Evolutionary conservation across 2,797 vertebrate species (phyloP).

Genomic region (Neopelma chrysocephalum): DNA sequence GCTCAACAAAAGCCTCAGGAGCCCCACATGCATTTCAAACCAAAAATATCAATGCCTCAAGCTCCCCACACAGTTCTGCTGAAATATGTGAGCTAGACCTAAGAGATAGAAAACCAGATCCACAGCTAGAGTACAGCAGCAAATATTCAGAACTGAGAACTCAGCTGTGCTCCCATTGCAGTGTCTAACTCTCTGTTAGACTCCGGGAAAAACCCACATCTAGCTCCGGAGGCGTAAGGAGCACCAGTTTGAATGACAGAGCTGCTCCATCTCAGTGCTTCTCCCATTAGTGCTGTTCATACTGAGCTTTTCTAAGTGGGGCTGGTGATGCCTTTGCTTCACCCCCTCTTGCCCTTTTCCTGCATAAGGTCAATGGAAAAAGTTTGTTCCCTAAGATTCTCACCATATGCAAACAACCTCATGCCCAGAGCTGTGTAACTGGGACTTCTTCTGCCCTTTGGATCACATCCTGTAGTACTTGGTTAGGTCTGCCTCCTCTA

Average conservation of each 20-base stretch:
- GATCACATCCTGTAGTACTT: not conserved
- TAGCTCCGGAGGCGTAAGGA: not conserved
- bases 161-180: not conserved
- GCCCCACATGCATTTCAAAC: not conserved
- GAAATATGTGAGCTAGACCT: not conserved
- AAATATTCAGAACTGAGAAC: not conserved
- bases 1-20: not conserved
- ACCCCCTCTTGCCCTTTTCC: not conserved
- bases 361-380: not conserved
- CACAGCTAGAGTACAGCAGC: not conserved
- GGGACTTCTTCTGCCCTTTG: not conserved
- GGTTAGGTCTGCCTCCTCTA: not conserved
- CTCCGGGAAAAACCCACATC: not conserved
- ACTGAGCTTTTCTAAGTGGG: not conserved
- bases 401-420: not conserved
- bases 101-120: not conserved
- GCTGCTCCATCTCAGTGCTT: not conserved
- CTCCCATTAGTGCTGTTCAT: not conserved
- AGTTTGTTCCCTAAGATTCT: not conserved
- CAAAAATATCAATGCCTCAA: rapidly evolving
- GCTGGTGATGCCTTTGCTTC: not conserved
- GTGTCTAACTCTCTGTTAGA: not conserved
- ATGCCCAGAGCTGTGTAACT: not conserved
- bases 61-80: not conserved
- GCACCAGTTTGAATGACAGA: not conserved